Evolutionary conservation across 2,888 invertebrate species (phyloP).

Genomic region (Cerastoderma edule): DNA sequence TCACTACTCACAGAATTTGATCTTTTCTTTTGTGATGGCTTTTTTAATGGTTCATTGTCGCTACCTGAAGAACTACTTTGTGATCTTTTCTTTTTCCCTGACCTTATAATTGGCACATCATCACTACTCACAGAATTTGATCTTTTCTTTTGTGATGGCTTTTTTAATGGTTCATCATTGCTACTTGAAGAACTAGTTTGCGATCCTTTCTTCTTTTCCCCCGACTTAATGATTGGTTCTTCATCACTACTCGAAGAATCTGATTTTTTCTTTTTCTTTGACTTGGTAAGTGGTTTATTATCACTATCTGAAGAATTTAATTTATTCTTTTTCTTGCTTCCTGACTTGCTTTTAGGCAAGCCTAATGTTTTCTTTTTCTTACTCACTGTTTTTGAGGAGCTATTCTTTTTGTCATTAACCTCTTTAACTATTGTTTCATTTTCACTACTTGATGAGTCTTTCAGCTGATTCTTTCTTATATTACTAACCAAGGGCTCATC

Average conservation of each 20-base stretch:
- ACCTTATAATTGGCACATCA: no score
- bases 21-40: no score
- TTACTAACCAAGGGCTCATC: slow-evolving; percentile 3
- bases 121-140: no score
- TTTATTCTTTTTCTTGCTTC: neutral
- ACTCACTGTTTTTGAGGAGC: no score
- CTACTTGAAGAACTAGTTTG: neutral
- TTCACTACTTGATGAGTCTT: neutral
- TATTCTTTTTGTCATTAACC: neutral
- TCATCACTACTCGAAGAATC: neutral
- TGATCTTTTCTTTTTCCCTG: no score
- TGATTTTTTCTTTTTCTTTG: neutral
- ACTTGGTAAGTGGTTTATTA: neutral
- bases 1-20: no score
- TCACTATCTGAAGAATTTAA: neutral
- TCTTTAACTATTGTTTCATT: neutral
- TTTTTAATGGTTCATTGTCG: no score
- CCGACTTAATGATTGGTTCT: neutral
- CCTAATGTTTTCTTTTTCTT: neutral
- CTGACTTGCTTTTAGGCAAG: no score
- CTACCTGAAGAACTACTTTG: no score
- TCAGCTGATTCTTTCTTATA: neutral
- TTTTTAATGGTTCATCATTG: no score
- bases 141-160: no score
- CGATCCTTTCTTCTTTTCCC: neutral